phyloP scores from a whole-genome alignment of 2,797 vertebrate species.

The Emys orbicularis region DNA sequence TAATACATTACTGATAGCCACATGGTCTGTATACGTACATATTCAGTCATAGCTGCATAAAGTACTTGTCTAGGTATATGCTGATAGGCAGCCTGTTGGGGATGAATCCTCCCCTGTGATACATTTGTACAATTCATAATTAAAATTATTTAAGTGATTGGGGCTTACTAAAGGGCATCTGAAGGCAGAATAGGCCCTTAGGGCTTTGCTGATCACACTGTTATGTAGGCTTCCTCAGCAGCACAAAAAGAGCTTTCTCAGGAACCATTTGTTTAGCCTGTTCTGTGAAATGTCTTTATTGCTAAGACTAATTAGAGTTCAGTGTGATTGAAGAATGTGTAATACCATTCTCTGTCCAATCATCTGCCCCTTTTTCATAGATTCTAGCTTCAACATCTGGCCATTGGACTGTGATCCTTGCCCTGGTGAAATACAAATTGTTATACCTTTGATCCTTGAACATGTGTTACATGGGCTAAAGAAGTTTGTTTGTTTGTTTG shows the following conservation, averaged over 20 bases:
- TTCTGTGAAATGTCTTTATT: not conserved
- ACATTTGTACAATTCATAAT: not conserved
- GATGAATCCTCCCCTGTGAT: not conserved
- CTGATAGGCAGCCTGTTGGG: not conserved
- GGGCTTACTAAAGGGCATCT: not conserved
- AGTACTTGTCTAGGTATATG: not conserved
- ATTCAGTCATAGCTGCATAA: not conserved
- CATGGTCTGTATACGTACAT: not conserved
- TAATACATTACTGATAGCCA: not conserved
- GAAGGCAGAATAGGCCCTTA: not conserved
- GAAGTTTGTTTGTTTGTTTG: not conserved
- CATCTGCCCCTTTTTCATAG: not conserved
- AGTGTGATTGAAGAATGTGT: not conserved
- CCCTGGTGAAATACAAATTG: not conserved
- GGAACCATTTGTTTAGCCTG: not conserved
- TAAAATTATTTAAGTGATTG: not conserved
- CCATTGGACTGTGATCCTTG: not conserved
- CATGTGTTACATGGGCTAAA: not conserved
- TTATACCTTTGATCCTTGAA: not conserved
- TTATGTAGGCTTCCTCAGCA: not conserved
- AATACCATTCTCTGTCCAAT: not conserved
- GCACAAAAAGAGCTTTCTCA: not conserved
- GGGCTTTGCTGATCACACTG: not conserved
- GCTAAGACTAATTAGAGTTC: not conserved
- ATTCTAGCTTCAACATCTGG: not conserved